Evolutionary conservation across 2,113 vertebrate species (phyloP).

Genomic region (Piprites chloris): DNA sequence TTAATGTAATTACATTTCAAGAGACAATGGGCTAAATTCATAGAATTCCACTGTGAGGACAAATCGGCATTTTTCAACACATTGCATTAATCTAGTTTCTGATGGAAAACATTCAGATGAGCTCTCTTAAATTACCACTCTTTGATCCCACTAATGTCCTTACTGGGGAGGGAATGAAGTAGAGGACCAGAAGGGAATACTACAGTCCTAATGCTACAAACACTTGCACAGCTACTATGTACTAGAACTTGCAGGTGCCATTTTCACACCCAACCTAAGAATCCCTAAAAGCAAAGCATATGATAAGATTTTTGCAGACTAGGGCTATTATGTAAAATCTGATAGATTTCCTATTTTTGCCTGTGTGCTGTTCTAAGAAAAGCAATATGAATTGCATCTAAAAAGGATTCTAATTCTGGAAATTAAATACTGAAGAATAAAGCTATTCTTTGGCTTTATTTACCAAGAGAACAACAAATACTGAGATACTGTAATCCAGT

Average conservation of each 20-base stretch:
- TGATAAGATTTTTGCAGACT: not conserved
- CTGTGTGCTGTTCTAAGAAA: not conserved
- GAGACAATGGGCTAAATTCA: not conserved
- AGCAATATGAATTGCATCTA: not conserved
- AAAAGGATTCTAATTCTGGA: not conserved
- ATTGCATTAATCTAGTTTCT: not conserved
- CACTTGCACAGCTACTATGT: not conserved
- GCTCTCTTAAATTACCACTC: not conserved
- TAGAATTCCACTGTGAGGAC: not conserved
- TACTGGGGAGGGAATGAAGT: not conserved
- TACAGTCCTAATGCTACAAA: not conserved
- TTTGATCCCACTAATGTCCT: not conserved
- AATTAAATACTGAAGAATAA: not conserved
- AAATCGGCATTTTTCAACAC: not conserved
- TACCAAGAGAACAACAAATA: not conserved
- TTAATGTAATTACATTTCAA: not conserved
- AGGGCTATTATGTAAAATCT: not conserved
- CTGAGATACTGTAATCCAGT: not conserved
- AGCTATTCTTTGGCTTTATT: not conserved
- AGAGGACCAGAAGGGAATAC: not conserved
- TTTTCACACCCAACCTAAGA: conserved; percentile 6
- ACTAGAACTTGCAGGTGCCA: not conserved
- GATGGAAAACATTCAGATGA: not conserved
- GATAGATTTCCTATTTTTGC: not conserved
- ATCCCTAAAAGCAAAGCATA: not conserved